Evolutionary conservation across 2,888 invertebrate species (phyloP), one percentile per base, ranked within the genome.

Genomic region (Thecophora atra): DNA sequence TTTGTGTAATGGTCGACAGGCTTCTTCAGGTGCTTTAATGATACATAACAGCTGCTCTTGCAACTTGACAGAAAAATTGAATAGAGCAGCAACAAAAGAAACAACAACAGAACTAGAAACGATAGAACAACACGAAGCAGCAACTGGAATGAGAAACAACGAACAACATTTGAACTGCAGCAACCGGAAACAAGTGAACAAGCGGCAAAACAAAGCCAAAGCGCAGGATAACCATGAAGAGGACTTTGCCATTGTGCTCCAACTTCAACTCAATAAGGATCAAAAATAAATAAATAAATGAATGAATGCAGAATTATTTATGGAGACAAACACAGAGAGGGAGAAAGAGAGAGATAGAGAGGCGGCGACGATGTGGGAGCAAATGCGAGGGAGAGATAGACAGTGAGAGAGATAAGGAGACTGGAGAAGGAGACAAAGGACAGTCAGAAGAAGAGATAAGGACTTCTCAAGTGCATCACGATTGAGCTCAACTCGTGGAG

Each of bases 121-220:
- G 11, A 37, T 8, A 37, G 37, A 37, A 37, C 37, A 37, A 37
- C 37, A 37, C 6, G 6, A 37, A 37, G 1, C 6, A 37, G 11
- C 2, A 37, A 37, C 37, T 11, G 11, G 11, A 6, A 37, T 8
- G 7, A 37, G 37, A 6, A 37, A 37, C 6, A 37, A 37, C 2
- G 11, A 37, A 37, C 2, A 37, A 37, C 37, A 37, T 37, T 11
- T 37, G 37, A 37, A 37, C 1, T 37, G 37, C 6, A 37, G 72
- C 60, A 73, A 73, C 73, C 60, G 73, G 73, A 73, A 73, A 66
- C 65, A 73, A 65, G 66, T 70, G 64, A 73, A 58, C 70, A 70
- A 66, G 60, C 66, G 26, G 58, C 58, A 66, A 66, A 73, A 60
- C 56, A 54, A 69, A 66, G 37, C 64, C 30, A 42, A 73, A 64